phyloP scores from a whole-genome alignment of 2,888 invertebrate species.

The Leucoptera coffeella region DNA sequence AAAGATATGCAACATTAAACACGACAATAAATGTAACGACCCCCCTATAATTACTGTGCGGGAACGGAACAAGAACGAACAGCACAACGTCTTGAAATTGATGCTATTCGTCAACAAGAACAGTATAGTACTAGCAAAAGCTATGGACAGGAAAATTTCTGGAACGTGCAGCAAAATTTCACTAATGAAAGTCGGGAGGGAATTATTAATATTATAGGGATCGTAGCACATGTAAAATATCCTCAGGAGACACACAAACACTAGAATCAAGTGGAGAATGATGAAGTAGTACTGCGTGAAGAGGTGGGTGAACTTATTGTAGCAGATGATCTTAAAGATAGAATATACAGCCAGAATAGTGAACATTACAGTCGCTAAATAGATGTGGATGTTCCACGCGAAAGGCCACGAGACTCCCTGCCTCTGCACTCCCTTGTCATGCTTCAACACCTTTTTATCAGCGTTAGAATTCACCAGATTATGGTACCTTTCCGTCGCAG shows the following conservation, averaged over 20 bases:
- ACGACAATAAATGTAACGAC: conserved; percentile 70
- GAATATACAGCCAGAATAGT: conserved; percentile 79
- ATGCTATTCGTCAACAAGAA: conserved; percentile 78
- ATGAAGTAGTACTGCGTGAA: conserved; percentile 85
- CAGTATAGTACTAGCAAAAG: conserved; percentile 81
- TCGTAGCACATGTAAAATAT: conserved; percentile 88
- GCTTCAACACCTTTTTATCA: conserved; percentile 37
- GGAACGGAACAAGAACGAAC: conserved; percentile 67
- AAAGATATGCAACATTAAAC: conserved; percentile 76
- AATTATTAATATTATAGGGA: conserved; percentile 82
- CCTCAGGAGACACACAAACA: conserved; percentile 73
- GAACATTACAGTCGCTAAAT: conserved; percentile 79
- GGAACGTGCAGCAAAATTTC: conserved; percentile 80
- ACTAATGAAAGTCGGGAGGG: conserved; percentile 71
- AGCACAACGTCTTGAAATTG: conserved; percentile 65
- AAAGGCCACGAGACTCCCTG: conserved; percentile 67
- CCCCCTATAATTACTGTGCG: conserved; percentile 74
- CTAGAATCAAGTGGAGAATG: conserved; percentile 75
- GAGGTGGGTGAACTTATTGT: conserved; percentile 80
- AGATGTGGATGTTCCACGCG: conserved; percentile 90
- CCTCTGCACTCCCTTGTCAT: conserved; percentile 36
- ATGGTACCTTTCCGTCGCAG: conserved; percentile 50
- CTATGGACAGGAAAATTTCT: conserved; percentile 81
- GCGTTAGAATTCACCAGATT: conserved; percentile 56
- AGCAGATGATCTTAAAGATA: conserved; percentile 78